phyloP scores from a whole-genome alignment of 2,797 vertebrate genomes.

The Acanthis flammea region DNA sequence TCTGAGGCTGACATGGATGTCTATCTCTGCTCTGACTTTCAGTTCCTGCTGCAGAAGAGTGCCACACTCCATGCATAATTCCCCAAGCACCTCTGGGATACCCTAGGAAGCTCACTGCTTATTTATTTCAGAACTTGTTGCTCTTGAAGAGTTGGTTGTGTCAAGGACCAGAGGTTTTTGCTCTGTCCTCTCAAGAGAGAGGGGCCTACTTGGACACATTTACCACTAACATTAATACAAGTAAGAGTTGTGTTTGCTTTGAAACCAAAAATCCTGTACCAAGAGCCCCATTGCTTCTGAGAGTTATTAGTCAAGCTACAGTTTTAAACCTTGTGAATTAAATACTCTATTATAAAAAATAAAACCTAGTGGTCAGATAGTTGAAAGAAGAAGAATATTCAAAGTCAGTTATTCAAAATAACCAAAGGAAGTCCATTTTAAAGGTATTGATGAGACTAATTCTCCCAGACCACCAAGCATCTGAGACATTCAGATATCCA shows the following conservation, averaged over 20 bases:
- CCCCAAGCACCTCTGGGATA: neutral
- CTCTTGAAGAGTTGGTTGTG: neutral
- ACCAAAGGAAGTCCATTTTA: neutral
- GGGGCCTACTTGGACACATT: neutral
- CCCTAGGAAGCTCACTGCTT: neutral
- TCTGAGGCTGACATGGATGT: neutral
- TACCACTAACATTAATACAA: neutral
- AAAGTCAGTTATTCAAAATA: neutral
- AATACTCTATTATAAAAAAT: neutral
- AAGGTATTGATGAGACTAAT: neutral
- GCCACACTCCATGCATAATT: accelerated
- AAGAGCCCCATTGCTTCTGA: neutral
- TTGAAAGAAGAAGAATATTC: neutral
- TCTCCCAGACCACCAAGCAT: neutral
- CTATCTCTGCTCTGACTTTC: neutral
- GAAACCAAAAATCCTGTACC: neutral
- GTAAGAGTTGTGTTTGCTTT: neutral
- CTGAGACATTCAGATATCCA: neutral
- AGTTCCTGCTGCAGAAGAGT: neutral
- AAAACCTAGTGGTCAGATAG: neutral
- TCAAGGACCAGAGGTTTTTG: neutral
- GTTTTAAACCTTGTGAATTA: neutral
- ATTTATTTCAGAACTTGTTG: neutral
- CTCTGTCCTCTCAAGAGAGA: neutral
- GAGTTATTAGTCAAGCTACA: neutral